Evolutionary conservation across 92 coral and sea anemone species (phyloP).

Genomic region (Porites rus): DNA sequence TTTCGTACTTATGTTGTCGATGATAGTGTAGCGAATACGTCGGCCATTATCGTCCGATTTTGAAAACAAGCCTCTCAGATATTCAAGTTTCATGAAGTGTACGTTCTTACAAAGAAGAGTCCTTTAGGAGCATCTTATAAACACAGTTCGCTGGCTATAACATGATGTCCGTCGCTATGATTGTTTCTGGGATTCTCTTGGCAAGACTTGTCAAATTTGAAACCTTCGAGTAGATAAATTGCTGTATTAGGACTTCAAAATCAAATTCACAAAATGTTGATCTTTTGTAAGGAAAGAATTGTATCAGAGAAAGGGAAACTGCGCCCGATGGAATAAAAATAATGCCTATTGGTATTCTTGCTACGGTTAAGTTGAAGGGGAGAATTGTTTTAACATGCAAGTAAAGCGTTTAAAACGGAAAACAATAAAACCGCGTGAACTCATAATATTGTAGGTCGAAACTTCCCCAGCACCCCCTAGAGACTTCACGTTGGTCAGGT

Average conservation of each 20-base stretch:
- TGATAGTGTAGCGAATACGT: conserved; percentile 17
- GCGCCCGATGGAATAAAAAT: neutral
- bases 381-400: neutral
- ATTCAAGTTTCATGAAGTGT: conserved; percentile 35
- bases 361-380: neutral
- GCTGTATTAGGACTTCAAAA: conserved; percentile 12
- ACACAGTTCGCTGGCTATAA: too few species aligned
- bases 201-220: neutral
- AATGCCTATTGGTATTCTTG: neutral
- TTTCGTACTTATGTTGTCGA: conserved; percentile 6
- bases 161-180: neutral
- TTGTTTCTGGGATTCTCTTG: conserved; percentile 1
- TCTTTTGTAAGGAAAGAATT: conserved; percentile 2
- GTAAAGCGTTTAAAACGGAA: conserved; percentile 3
- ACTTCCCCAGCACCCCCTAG: conserved; percentile 17
- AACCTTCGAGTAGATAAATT: neutral
- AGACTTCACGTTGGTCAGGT: conserved; percentile 7
- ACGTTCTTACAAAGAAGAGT: conserved; percentile 1
- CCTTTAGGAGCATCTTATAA: conserved; percentile 11
- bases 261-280: conserved; percentile 9
- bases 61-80: conserved; percentile 27
- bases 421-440: conserved; percentile 29
- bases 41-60: conserved; percentile 16
- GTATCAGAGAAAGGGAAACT: neutral
- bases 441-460: neutral